Evolutionary conservation across 2,113 vertebrate species (phyloP).

Genomic region (Fregetta grallaria): DNA sequence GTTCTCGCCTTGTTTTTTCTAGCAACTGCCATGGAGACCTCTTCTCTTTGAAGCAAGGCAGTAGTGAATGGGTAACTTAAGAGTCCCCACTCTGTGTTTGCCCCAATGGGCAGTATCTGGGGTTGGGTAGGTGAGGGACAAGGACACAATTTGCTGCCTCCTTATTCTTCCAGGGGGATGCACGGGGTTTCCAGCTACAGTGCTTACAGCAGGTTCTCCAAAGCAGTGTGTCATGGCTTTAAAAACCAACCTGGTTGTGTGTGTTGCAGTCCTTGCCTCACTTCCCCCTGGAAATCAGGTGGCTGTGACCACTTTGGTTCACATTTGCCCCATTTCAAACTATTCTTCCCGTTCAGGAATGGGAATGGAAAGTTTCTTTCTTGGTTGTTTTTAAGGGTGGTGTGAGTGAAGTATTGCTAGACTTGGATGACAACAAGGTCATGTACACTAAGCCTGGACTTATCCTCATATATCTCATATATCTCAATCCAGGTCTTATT

Average conservation of each 20-base stretch:
- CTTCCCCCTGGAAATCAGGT: background rate
- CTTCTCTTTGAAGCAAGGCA: background rate
- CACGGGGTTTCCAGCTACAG: background rate
- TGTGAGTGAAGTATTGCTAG: background rate
- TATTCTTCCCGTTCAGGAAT: background rate
- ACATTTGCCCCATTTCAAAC: background rate
- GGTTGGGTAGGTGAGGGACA: background rate
- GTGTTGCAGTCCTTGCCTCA: background rate
- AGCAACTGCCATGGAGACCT: background rate
- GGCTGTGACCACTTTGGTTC: background rate
- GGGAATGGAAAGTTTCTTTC: background rate
- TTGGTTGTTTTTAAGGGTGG: background rate
- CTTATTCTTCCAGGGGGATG: background rate
- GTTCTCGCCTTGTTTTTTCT: background rate
- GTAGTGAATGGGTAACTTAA: background rate
- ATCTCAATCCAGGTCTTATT: background rate
- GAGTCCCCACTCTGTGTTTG: background rate
- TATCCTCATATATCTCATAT: too few relatives aligned
- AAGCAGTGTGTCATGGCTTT: background rate
- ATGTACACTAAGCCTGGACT: background rate
- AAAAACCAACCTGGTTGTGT: background rate
- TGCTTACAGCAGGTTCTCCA: background rate
- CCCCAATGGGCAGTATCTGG: too few relatives aligned
- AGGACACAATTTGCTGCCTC: background rate
- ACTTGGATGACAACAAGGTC: background rate